phyloP scores from a whole-genome alignment of 2,113 vertebrate species.

The Pseudorhombus dupliciocellatus region DNA sequence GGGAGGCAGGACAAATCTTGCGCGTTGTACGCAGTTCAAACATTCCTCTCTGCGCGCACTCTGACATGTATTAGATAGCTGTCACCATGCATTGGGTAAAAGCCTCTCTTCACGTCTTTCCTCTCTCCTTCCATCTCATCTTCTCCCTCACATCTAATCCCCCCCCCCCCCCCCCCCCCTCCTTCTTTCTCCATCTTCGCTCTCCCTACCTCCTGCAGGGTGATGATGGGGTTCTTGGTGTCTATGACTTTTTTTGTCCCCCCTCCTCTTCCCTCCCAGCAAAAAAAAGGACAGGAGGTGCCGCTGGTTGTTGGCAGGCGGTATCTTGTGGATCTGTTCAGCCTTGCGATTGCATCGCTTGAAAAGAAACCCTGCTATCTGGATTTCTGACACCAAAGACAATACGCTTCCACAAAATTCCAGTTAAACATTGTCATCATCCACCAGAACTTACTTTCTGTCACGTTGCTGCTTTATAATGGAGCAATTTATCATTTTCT shows the following conservation, averaged over 20 bases:
- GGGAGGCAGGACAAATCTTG: constrained; percentile 9
- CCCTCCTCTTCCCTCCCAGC: too few relatives aligned
- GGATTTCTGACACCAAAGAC: constrained; percentile 1
- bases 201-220: constrained; percentile 15
- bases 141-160: neutral
- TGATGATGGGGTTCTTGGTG: constrained; percentile 33
- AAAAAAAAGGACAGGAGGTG: constrained; percentile 4
- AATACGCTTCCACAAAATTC: neutral
- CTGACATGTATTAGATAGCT: constrained; percentile 29
- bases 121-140: constrained; percentile 16
- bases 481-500: too few relatives aligned
- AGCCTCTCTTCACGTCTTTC: neutral
- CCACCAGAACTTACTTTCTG: neutral
- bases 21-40: constrained; percentile 11
- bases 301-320: constrained; percentile 20
- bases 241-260: neutral
- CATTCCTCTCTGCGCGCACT: neutral
- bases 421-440: constrained; percentile 4
- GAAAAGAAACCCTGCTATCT: constrained; percentile 1
- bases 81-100: constrained; percentile 12
- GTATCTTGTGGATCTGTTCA: constrained; percentile 6
- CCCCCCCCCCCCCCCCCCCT: neutral
- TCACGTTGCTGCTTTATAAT: too few relatives aligned
- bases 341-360: neutral
- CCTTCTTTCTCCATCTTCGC: constrained; percentile 1